A percentile compares a stretch with the other conserved stretches of the same genome.
These are phyloP conservation scores for Hestina assimilis DNA, from an alignment of 1,140 invertebrate species.

Conservation along the genomic window DNA sequence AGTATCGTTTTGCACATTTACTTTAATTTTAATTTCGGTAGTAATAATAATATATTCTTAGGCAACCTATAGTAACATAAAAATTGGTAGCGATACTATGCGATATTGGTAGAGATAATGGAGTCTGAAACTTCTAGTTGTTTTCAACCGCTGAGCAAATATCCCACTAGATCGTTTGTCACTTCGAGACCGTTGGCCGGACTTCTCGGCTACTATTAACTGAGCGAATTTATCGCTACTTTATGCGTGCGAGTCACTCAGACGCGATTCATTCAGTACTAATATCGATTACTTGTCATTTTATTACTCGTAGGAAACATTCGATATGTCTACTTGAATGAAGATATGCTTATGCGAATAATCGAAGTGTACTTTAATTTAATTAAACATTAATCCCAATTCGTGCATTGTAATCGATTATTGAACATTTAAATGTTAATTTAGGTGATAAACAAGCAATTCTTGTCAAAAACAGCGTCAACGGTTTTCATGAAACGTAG, in stretches of 20 bases:
- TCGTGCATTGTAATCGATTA: not conserved
- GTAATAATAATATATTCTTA: too few species aligned
- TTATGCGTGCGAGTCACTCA: constrained; percentile 41
- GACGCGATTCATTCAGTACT: constrained; percentile 28
- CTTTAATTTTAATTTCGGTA: too few species aligned
- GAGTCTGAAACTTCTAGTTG: constrained; percentile 36
- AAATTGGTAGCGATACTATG: too few species aligned
- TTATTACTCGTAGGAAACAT: constrained; percentile 13
- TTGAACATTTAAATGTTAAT: not conserved
- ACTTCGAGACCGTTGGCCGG: constrained; percentile 40
- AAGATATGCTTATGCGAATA: not conserved
- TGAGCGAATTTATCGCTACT: constrained; percentile 51
- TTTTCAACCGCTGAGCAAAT: constrained; percentile 41
- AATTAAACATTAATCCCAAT: not conserved
- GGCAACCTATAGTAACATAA: too few species aligned
- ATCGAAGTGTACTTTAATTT: not conserved
- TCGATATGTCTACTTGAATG: not conserved
- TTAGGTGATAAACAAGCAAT: too few species aligned
- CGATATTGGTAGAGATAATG: constrained; percentile 26
- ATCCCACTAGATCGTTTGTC: constrained; percentile 49
- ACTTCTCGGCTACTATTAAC: constrained; percentile 39
- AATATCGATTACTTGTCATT: constrained; percentile 21
- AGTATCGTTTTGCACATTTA: too few species aligned
- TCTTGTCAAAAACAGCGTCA: too few species aligned
- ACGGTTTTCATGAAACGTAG: too few species aligned